A percentile compares a stretch with the other conserved stretches of the same genome.
Evolutionary conservation across 2,113 vertebrate species (phyloP).

Genomic region (Dasyornis broadbenti): DNA sequence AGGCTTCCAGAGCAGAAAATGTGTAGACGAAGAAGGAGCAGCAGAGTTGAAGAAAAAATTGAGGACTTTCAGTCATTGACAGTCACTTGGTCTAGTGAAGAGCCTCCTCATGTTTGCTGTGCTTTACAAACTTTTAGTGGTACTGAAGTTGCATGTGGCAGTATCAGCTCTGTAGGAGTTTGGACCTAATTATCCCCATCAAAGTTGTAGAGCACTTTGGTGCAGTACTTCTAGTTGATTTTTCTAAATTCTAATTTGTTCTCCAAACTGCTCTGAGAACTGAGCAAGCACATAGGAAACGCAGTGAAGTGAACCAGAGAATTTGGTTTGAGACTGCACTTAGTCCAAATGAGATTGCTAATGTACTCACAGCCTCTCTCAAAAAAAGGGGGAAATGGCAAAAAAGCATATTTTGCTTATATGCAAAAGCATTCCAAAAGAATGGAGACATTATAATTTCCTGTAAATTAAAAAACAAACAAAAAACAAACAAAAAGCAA

Average conservation of each 20-base stretch:
- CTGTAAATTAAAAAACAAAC: neutral
- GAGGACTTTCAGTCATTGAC: neutral
- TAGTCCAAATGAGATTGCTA: neutral
- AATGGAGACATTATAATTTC: neutral
- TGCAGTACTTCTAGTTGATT: neutral
- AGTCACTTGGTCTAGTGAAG: neutral
- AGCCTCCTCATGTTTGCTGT: neutral
- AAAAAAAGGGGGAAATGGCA: accelerated
- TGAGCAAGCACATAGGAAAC: neutral
- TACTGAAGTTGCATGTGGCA: neutral
- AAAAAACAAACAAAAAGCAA: neutral
- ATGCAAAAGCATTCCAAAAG: neutral
- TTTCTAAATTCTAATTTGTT: neutral
- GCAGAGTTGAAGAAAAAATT: neutral
- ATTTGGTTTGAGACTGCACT: neutral
- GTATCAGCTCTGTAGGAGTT: neutral
- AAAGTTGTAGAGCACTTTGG: neutral
- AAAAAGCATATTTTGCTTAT: neutral
- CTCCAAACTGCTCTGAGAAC: neutral
- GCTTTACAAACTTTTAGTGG: neutral
- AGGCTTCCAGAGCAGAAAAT: neutral
- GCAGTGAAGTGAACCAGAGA: neutral
- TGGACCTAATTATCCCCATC: neutral
- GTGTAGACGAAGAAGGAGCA: neutral
- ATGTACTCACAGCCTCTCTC: neutral